Conservation (phyloP, 2,797 vertebrate genomes). For the Artibeus jamaicensis region DNA sequence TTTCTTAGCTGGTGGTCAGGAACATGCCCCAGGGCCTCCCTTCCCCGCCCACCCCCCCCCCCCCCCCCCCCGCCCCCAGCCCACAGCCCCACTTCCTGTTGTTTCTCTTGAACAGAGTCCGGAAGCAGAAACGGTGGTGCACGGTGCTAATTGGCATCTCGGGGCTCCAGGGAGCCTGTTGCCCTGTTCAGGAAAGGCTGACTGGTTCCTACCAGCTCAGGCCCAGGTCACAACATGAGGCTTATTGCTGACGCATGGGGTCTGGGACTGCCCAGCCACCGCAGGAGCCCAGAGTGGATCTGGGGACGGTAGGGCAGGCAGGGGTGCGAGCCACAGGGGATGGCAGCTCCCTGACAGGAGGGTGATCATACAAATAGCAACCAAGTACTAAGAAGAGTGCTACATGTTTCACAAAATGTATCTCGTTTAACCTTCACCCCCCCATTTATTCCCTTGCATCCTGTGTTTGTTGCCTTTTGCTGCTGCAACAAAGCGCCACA, state of each 20-base stretch:
- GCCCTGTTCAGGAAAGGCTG: neutral
- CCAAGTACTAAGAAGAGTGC: neutral
- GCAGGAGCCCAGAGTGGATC: neutral
- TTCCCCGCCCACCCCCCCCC: no score
- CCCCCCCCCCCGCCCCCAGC: fast-evolving
- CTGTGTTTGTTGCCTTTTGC: neutral
- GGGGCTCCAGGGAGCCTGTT: neutral
- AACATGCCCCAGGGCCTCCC: neutral
- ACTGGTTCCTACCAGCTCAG: neutral
- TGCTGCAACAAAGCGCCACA: neutral
- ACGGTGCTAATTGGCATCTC: neutral
- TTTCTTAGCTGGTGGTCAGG: neutral
- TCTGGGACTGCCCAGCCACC: neutral
- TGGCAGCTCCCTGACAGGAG: neutral
- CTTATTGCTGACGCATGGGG: fast-evolving
- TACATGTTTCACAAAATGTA: fast-evolving
- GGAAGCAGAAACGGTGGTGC: neutral
- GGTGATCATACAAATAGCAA: neutral
- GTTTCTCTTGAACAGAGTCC: neutral
- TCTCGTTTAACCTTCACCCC: neutral
- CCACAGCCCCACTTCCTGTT: neutral
- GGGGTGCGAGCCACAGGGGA: neutral
- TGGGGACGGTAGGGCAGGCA: neutral
- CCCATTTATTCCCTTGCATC: neutral
- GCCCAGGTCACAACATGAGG: neutral